phyloP scores from a whole-genome alignment of 2,888 invertebrate species.

The Archaeoteleia sp. region DNA sequence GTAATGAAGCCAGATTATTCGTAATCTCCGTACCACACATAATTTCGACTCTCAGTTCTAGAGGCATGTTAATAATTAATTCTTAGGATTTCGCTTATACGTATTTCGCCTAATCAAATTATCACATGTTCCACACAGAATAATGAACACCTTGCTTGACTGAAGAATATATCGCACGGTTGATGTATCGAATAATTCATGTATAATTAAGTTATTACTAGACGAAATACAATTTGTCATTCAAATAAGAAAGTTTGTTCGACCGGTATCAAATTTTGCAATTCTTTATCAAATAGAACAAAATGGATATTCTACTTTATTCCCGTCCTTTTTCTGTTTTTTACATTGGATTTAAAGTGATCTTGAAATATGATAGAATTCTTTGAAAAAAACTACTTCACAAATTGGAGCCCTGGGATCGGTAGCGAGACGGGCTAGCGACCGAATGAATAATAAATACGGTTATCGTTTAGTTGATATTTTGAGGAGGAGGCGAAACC shows the following conservation, averaged over 20 bases:
- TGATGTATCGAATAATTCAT: background rate
- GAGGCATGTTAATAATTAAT: slow-evolving; percentile 47
- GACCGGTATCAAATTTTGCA: too few relatives aligned
- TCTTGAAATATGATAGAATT: slow-evolving; percentile 52
- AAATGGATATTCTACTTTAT: too few relatives aligned
- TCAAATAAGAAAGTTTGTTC: too few relatives aligned
- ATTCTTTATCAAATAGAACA: too few relatives aligned
- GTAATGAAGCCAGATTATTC: slow-evolving; percentile 60
- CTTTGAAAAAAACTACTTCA: slow-evolving; percentile 69
- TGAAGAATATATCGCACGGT: slow-evolving; percentile 24
- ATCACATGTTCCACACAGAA: slow-evolving; percentile 45
- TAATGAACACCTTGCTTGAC: slow-evolving; percentile 41
- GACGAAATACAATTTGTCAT: too few relatives aligned
- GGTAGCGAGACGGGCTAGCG: slow-evolving; percentile 59
- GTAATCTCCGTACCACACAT: slow-evolving; percentile 54
- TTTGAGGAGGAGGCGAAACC: slow-evolving; percentile 77
- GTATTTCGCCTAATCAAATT: slow-evolving; percentile 51
- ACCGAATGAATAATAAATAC: slow-evolving; percentile 80
- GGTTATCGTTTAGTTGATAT: slow-evolving; percentile 81
- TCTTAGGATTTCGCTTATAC: slow-evolving; percentile 52
- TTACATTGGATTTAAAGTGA: slow-evolving; percentile 44
- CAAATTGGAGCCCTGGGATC: slow-evolving; percentile 64
- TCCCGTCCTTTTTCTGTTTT: slow-evolving; percentile 33
- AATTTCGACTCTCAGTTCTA: slow-evolving; percentile 50
- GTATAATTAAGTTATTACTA: slow-evolving; percentile 21